Conservation (phyloP, 1,140 invertebrate species). For the Adelges cooleyi region DNA sequence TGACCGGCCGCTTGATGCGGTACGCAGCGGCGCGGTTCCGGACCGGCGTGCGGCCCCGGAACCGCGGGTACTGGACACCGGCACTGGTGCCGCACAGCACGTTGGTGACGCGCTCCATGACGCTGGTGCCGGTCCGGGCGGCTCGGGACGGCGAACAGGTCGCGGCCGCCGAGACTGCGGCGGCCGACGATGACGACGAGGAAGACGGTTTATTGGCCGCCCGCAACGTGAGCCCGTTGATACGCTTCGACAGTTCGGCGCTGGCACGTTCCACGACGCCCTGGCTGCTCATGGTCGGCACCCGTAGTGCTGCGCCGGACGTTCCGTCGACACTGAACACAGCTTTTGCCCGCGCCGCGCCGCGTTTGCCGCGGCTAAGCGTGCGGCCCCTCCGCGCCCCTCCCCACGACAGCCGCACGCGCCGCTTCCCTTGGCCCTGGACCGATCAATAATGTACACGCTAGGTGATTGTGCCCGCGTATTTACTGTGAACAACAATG, state of each 20-base stretch:
- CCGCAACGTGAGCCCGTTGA: constrained; percentile 68
- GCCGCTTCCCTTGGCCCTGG: neutral
- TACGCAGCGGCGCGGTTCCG: constrained; percentile 22
- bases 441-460: constrained; percentile 23
- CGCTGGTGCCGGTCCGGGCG: constrained; percentile 44
- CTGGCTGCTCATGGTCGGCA: constrained; percentile 50
- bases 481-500: no score
- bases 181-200: neutral
- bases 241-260: constrained; percentile 72
- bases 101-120: constrained; percentile 73
- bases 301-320: neutral
- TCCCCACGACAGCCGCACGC: neutral
- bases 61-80: constrained; percentile 11
- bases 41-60: constrained; percentile 12
- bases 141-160: constrained; percentile 37
- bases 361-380: neutral
- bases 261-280: constrained; percentile 77
- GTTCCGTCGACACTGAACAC: constrained; percentile 25
- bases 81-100: constrained; percentile 54
- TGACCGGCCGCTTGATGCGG: constrained; percentile 40
- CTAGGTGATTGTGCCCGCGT: no score
- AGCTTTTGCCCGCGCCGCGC: constrained; percentile 9
- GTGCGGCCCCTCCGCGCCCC: neutral
- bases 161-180: neutral
- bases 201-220: constrained; percentile 47